These are phyloP conservation scores for Catalaphyllia jardinei DNA, from an alignment of 64 coral and sea anemone genomes.

Conservation along the genomic window DNA sequence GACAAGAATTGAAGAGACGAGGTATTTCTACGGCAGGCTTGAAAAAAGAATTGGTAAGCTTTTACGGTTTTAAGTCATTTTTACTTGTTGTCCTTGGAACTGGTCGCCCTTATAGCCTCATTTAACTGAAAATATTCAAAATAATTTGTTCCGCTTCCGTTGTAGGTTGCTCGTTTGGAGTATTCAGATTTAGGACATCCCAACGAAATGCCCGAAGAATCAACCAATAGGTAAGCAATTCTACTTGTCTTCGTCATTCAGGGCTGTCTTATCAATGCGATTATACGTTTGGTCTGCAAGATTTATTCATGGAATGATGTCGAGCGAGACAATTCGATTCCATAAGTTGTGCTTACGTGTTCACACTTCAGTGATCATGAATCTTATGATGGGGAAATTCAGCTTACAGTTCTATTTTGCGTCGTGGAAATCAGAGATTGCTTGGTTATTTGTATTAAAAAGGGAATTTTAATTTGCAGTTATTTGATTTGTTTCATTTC, in stretches of 20 bases:
- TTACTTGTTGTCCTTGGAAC: not conserved
- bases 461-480: not conserved
- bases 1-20: constrained; percentile 31
- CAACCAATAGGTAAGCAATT: constrained; percentile 14
- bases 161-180: constrained; percentile 60
- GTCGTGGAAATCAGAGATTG: not conserved
- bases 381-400: too few relatives aligned
- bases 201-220: constrained; percentile 46
- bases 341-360: not conserved
- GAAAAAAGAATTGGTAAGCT: constrained; percentile 55
- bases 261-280: not conserved
- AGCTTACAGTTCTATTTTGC: not conserved
- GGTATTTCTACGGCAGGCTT: constrained; percentile 33
- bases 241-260: not conserved
- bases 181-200: not conserved
- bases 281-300: not conserved
- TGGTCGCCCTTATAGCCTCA: not conserved
- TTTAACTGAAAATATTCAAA: not conserved
- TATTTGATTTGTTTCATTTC: not conserved
- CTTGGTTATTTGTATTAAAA: too few relatives aligned
- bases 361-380: not conserved
- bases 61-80: not conserved
- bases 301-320: not conserved
- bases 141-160: not conserved
- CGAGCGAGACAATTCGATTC: too few relatives aligned